Conservation (phyloP, 2,113 vertebrate genomes). For the Ammodramus savannarum region DNA sequence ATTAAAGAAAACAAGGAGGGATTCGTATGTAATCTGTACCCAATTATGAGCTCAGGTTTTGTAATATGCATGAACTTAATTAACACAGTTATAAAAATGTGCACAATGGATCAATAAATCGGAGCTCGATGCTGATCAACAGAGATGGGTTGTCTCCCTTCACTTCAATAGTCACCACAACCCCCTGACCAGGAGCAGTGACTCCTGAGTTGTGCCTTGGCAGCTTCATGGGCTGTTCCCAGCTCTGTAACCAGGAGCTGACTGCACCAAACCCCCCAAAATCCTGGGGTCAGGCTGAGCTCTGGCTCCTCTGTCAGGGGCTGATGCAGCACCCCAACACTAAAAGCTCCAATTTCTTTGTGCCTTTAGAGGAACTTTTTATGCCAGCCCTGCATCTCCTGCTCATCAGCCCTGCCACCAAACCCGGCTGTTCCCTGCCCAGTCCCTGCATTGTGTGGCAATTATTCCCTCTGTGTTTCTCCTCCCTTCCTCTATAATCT, state of each 20-base stretch:
- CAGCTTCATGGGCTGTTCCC: neutral
- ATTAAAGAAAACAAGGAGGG: no score
- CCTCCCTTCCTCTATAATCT: constrained; percentile 29
- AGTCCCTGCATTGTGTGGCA: neutral
- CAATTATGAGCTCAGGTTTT: no score
- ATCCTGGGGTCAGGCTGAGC: fast-evolving
- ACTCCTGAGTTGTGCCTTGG: neutral
- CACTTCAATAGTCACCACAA: neutral
- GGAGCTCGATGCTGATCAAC: no score
- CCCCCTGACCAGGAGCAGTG: neutral
- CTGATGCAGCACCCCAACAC: neutral
- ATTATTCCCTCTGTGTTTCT: constrained; percentile 14
- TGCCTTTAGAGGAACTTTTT: neutral
- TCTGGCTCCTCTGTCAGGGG: neutral
- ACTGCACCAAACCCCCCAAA: neutral
- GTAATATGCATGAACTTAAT: no score
- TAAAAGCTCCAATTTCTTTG: fast-evolving
- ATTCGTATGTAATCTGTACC: no score
- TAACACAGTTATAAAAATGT: no score
- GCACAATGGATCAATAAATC: no score
- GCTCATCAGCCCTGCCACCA: neutral
- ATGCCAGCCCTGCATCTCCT: neutral
- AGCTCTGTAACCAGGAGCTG: neutral
- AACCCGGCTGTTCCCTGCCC: neutral
- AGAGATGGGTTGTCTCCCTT: no score